These are phyloP conservation scores for Drosophila cyrtoloma DNA, from an alignment of 2,888 invertebrate species.

Conservation along the genomic window DNA sequence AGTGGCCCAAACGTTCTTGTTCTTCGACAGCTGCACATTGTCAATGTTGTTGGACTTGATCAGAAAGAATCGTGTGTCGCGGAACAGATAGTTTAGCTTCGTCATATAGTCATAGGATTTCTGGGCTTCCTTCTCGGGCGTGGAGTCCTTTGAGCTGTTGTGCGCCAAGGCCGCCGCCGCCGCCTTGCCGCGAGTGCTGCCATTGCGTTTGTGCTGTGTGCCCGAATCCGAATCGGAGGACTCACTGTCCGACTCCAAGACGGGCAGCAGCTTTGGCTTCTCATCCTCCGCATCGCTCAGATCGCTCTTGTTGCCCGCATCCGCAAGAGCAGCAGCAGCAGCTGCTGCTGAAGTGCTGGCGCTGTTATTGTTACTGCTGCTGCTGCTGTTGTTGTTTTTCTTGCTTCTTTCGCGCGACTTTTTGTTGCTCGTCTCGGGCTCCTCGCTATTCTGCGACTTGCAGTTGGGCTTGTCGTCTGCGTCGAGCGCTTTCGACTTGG, in stretches of 20 bases:
- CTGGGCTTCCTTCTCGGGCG: conserved; percentile 70
- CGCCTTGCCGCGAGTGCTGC: conserved; percentile 63
- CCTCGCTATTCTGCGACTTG: conserved; percentile 51
- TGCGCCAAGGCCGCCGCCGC: conserved; percentile 40
- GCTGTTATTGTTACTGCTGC: conserved; percentile 11
- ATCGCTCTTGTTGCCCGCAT: conserved; percentile 68
- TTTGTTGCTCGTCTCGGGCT: conserved; percentile 50
- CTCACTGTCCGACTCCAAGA: conserved; percentile 80
- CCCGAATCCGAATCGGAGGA: conserved; percentile 83
- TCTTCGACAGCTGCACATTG: conserved; percentile 97
- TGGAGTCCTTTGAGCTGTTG: conserved; percentile 65
- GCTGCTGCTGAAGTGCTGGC: conserved; percentile 23
- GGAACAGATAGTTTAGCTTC: conserved; percentile 96
- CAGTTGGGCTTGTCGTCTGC: conserved; percentile 57
- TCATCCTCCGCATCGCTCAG: conserved; percentile 78
- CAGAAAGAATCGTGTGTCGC: conserved; percentile 97
- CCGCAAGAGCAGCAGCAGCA: background rate
- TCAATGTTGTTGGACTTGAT: conserved; percentile 99
- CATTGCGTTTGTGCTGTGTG: conserved; percentile 82
- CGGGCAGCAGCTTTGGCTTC: conserved; percentile 59
- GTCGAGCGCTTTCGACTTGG: conserved; percentile 34
- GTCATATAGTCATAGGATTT: conserved; percentile 93
- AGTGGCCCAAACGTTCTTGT: conserved; percentile 98
- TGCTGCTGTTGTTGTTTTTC: conserved; percentile 49
- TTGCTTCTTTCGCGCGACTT: conserved; percentile 56